These are phyloP conservation scores for Kuschelorhynchus macadamiae DNA, from an alignment of 2,888 invertebrate species.

Conservation along the genomic window DNA sequence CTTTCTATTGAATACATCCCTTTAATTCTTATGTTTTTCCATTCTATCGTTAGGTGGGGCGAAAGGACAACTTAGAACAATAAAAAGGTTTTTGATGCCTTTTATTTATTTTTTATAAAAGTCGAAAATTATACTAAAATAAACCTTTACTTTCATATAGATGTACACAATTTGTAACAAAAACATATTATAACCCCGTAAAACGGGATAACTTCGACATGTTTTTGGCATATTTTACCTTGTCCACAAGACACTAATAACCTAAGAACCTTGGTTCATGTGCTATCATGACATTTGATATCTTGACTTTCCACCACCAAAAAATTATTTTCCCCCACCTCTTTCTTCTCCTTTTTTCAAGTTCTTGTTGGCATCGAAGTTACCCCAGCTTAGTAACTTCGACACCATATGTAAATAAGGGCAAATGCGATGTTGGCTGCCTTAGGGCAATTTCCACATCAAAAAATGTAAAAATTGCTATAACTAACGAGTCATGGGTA, in stretches of 20 bases:
- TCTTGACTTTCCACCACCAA: not conserved
- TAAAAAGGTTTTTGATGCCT: too few relatives aligned
- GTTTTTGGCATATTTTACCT: not conserved
- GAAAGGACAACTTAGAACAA: too few relatives aligned
- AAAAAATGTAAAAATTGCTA: constrained; percentile 20
- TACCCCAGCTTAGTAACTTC: constrained; percentile 8
- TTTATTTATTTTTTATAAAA: too few relatives aligned
- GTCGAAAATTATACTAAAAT: too few relatives aligned
- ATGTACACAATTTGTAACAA: too few relatives aligned
- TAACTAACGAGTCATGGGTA: constrained; percentile 2
- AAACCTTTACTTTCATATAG: too few relatives aligned
- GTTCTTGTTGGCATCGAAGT: not conserved
- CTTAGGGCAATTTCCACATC: not conserved
- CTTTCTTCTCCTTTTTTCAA: constrained; percentile 1
- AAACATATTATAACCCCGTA: too few relatives aligned
- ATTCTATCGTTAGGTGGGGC: too few relatives aligned
- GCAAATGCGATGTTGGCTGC: not conserved
- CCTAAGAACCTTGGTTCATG: constrained; percentile 12
- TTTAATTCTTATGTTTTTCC: too few relatives aligned
- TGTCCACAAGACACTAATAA: not conserved
- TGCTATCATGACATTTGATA: constrained; percentile 8
- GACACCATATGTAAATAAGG: constrained; percentile 7
- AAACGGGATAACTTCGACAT: not conserved
- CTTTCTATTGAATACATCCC: too few relatives aligned
- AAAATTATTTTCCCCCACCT: constrained; percentile 2